Conservation (phyloP, 1,140 invertebrate genomes). For the Mycetomoellerius zeteki region DNA sequence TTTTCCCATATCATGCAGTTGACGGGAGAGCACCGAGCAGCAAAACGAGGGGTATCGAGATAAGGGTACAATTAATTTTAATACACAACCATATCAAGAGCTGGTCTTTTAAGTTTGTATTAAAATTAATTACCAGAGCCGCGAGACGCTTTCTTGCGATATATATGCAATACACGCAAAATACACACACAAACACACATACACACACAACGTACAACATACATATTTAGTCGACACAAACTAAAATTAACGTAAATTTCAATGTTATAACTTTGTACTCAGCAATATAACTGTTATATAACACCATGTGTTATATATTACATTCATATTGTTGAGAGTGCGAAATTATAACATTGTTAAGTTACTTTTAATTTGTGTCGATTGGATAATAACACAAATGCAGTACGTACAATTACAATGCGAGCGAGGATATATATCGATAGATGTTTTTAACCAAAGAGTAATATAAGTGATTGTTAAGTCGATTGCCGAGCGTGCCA, state of each 20-base stretch:
- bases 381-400: constrained; percentile 15
- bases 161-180: constrained; percentile 33
- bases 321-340: no score
- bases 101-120: constrained; percentile 82
- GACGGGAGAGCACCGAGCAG: constrained; percentile 5
- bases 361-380: no score
- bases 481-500: constrained; percentile 57
- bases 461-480: constrained; percentile 81
- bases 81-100: constrained; percentile 79
- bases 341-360: no score
- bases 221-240: neutral
- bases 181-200: neutral
- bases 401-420: constrained; percentile 50
- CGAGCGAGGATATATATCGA: constrained; percentile 62
- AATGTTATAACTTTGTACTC: no score
- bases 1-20: constrained; percentile 14
- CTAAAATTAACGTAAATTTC: no score
- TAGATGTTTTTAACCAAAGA: constrained; percentile 86
- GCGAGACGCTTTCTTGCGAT: constrained; percentile 65
- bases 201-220: constrained; percentile 9
- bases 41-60: constrained; percentile 31
- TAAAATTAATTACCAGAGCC: constrained; percentile 78
- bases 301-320: no score
- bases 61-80: constrained; percentile 79
- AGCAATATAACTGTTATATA: no score